Evolutionary conservation across 2,113 vertebrate species (phyloP).

Genomic region (Paradoxurus hermaphroditus): DNA sequence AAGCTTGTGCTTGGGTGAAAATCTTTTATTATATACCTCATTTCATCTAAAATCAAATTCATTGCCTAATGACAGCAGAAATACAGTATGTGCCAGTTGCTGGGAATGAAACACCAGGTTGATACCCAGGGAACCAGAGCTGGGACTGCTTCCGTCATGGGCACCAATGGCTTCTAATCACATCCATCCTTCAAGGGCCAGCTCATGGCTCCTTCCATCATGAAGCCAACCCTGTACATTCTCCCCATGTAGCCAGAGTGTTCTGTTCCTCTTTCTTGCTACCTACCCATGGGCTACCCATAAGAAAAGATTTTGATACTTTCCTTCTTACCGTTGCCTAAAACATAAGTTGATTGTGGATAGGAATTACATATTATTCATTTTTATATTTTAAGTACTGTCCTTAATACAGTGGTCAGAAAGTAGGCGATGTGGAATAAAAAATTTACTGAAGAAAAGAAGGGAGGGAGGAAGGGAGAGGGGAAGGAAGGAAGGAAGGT

Average conservation of each 20-base stretch:
- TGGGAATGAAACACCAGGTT: not conserved
- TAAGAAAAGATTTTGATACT: not conserved
- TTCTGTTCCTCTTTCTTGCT: not conserved
- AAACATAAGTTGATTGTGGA: not conserved
- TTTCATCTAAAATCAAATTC: not conserved
- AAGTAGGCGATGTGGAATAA: not conserved
- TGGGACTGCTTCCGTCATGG: not conserved
- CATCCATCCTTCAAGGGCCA: not conserved
- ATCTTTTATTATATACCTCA: not conserved
- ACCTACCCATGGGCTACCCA: not conserved
- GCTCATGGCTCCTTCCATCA: fast-evolving
- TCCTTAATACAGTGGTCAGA: not conserved
- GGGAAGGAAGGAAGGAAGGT: not conserved
- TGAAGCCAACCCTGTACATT: not conserved
- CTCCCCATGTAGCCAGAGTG: not conserved
- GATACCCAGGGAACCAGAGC: not conserved
- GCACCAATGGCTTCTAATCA: not conserved
- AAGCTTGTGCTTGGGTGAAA: not conserved
- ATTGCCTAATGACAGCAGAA: not conserved
- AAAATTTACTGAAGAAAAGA: not conserved
- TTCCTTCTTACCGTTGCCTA: not conserved
- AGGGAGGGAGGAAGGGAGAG: not conserved
- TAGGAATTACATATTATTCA: not conserved
- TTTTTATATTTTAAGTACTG: not conserved
- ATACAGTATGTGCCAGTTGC: not conserved